Percentiles rank a stretch among this genome's conserved stretches.
phyloP scores from a whole-genome alignment of 1,140 invertebrate species.

The Drosophila ogumai region DNA sequence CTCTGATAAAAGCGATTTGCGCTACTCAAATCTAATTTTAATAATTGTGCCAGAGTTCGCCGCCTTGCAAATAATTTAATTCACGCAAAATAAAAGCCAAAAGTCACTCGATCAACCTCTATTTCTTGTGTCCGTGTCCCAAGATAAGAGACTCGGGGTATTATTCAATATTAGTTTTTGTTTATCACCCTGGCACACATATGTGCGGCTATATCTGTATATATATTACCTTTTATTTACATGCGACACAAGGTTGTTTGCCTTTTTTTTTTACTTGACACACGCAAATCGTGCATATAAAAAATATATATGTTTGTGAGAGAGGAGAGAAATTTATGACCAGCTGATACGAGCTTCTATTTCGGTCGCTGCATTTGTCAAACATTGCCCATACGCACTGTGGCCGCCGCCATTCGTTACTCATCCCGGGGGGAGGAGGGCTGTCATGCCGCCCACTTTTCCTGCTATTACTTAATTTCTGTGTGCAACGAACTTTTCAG shows the following conservation, averaged over 20 bases:
- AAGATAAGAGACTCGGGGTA: slow-evolving; percentile 59
- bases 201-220: not conserved
- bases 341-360: slow-evolving; percentile 25
- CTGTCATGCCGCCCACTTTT: slow-evolving; percentile 31
- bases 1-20: slow-evolving; percentile 19
- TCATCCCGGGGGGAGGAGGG: slow-evolving; percentile 52
- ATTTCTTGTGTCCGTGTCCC: slow-evolving; percentile 14
- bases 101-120: slow-evolving; percentile 19
- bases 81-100: slow-evolving; percentile 14
- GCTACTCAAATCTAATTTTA: slow-evolving; percentile 52
- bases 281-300: not conserved
- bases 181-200: slow-evolving; percentile 44
- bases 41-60: slow-evolving; percentile 65
- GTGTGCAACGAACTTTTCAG: slow-evolving; percentile 66
- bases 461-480: slow-evolving; percentile 69
- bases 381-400: slow-evolving; percentile 50
- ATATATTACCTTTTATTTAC: slow-evolving; percentile 33
- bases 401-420: slow-evolving; percentile 52
- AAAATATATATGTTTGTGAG: not conserved
- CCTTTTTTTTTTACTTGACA: slow-evolving; percentile 18
- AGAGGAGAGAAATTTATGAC: slow-evolving; percentile 22
- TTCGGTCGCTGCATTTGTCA: slow-evolving; percentile 18
- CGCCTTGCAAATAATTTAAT: slow-evolving; percentile 15
- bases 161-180: slow-evolving; percentile 79
- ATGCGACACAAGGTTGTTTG: slow-evolving; percentile 24